Conservation (phyloP, 2,888 invertebrate genomes). For the Drosophila setosimentum region DNA sequence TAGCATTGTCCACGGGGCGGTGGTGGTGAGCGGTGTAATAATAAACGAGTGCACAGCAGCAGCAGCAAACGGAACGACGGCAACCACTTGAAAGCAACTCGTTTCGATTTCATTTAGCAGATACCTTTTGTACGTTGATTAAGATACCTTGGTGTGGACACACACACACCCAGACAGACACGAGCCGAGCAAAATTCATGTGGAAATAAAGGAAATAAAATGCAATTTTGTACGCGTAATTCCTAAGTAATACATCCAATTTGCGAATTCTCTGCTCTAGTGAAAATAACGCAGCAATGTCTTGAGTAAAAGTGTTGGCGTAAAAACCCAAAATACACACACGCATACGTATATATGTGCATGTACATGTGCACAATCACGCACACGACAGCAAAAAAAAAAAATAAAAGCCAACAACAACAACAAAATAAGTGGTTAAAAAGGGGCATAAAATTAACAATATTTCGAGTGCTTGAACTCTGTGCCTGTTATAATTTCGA, state of each 20-base stretch:
- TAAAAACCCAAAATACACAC: slow-evolving; percentile 68
- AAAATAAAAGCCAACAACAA: slow-evolving; percentile 16
- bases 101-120: slow-evolving; percentile 83
- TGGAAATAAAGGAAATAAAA: slow-evolving; percentile 59
- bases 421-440: slow-evolving; percentile 58
- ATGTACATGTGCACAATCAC: slow-evolving; percentile 21
- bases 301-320: slow-evolving; percentile 70
- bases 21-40: slow-evolving; percentile 68
- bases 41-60: slow-evolving; percentile 75
- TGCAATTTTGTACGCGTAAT: slow-evolving; percentile 35
- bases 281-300: slow-evolving; percentile 65
- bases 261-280: slow-evolving; percentile 39
- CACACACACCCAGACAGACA: slow-evolving; percentile 20
- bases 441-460: slow-evolving; percentile 60
- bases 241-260: slow-evolving; percentile 28
- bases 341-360: slow-evolving; percentile 10
- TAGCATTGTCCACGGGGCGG: slow-evolving; percentile 58
- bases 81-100: slow-evolving; percentile 83
- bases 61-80: slow-evolving; percentile 55
- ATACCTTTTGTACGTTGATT: slow-evolving; percentile 82
- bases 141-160: slow-evolving; percentile 77
- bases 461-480: slow-evolving; percentile 69
- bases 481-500: slow-evolving; percentile 44
- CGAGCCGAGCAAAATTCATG: slow-evolving; percentile 30
- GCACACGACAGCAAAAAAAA: slow-evolving; percentile 27